Conservation (phyloP, 2,888 invertebrate species). For the Dendrolimus pini region DNA sequence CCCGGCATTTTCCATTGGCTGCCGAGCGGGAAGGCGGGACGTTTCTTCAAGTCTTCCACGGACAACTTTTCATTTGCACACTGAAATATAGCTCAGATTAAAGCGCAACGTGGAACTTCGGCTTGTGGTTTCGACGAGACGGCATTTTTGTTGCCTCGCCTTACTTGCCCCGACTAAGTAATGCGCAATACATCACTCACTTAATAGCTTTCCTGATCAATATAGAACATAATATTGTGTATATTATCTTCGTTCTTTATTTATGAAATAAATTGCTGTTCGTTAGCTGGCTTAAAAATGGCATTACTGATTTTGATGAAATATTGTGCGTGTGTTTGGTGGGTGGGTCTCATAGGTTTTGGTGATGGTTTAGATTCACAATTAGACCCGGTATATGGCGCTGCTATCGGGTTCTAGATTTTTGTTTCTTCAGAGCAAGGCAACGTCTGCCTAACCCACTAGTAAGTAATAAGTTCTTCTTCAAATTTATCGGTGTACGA, state of each 20-base stretch:
- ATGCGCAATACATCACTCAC: constrained; percentile 34
- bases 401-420: no score
- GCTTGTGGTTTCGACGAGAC: constrained; percentile 59
- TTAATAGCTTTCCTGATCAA: constrained; percentile 17
- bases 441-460: no score
- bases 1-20: constrained; percentile 72
- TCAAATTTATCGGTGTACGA: background rate
- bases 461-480: no score
- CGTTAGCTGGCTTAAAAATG: no score
- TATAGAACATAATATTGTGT: constrained; percentile 5
- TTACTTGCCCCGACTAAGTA: constrained; percentile 19
- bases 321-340: no score
- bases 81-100: constrained; percentile 72
- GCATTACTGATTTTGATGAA: no score
- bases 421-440: no score
- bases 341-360: no score
- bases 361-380: no score
- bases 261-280: no score
- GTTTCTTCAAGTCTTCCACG: constrained; percentile 58
- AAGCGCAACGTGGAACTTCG: constrained; percentile 60
- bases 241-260: no score
- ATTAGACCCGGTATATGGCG: no score
- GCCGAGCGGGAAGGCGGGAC: constrained; percentile 55
- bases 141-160: constrained; percentile 35
- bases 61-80: constrained; percentile 75